Percentiles rank a stretch among this genome's conserved stretches.
Evolutionary conservation across 2,888 invertebrate genomes (phyloP).

Genomic region (Kuschelorhynchus macadamiae): DNA sequence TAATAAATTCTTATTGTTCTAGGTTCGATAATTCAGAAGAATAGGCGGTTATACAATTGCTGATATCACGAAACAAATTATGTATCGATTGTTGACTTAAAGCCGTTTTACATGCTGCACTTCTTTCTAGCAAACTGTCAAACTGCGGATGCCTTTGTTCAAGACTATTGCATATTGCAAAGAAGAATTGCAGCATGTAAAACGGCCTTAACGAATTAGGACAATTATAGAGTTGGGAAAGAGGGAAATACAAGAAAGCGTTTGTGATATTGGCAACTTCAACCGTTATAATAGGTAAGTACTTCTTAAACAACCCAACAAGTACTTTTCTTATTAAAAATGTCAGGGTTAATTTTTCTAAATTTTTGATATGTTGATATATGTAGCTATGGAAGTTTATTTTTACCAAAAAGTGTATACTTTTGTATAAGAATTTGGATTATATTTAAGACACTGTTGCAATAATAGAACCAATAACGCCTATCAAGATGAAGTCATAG

Average conservation of each 20-base stretch:
- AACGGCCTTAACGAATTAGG: conserved; percentile 25
- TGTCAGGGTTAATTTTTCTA: background rate
- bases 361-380: background rate
- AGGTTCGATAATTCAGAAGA: no score
- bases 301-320: background rate
- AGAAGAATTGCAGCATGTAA: no score
- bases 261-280: conserved; percentile 12
- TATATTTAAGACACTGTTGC: conserved; percentile 13
- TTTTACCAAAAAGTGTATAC: no score
- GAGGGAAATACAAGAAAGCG: conserved; percentile 20
- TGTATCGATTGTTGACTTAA: conserved; percentile 16
- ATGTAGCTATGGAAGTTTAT: background rate
- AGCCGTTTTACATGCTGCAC: no score
- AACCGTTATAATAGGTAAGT: conserved; percentile 22
- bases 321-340: background rate
- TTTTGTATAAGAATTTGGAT: no score
- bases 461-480: conserved; percentile 20
- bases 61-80: conserved; percentile 18
- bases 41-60: no score
- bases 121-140: no score
- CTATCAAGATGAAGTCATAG: conserved; percentile 17
- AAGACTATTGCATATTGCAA: no score
- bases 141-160: no score
- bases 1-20: no score
- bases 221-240: conserved; percentile 22